These are phyloP conservation scores for Trichacis sp. DNA, from an alignment of 2,888 invertebrate genomes.

Conservation along the genomic window DNA sequence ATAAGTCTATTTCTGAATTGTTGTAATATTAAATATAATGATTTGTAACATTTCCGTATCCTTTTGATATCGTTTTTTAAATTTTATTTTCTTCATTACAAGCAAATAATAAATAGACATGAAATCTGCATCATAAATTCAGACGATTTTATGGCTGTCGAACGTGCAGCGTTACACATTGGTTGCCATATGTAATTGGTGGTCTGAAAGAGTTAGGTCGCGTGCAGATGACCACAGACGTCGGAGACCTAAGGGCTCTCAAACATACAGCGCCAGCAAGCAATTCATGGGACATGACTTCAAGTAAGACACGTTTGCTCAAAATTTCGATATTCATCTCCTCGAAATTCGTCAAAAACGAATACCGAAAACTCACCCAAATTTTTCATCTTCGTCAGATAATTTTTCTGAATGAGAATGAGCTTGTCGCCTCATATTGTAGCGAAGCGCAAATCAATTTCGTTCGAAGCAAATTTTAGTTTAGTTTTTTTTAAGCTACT, in stretches of 20 bases:
- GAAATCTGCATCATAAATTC: conserved; percentile 15
- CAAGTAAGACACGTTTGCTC: conserved; percentile 12
- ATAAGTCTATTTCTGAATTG: too few species aligned
- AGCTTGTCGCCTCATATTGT: too few species aligned
- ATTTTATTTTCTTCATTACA: background rate
- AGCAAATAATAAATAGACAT: background rate
- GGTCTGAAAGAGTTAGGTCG: conserved; percentile 42
- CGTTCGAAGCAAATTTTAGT: background rate
- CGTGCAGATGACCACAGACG: conserved; percentile 45
- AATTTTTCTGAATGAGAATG: background rate
- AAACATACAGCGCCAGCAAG: conserved; percentile 30
- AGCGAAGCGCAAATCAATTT: too few species aligned
- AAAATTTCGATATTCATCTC: conserved; percentile 1
- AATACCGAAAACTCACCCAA: too few species aligned
- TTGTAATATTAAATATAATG: too few species aligned
- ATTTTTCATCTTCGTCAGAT: too few species aligned
- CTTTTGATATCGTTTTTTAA: too few species aligned
- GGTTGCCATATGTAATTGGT: conserved; percentile 40
- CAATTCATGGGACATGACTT: background rate
- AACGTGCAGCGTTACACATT: conserved; percentile 26
- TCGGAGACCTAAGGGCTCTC: conserved; percentile 39
- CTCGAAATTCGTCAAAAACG: background rate
- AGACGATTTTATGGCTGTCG: conserved; percentile 25
- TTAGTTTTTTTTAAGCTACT: background rate
- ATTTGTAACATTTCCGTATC: too few species aligned